Conservation (phyloP, 2,797 vertebrate species). For the Coendou prehensilis region DNA sequence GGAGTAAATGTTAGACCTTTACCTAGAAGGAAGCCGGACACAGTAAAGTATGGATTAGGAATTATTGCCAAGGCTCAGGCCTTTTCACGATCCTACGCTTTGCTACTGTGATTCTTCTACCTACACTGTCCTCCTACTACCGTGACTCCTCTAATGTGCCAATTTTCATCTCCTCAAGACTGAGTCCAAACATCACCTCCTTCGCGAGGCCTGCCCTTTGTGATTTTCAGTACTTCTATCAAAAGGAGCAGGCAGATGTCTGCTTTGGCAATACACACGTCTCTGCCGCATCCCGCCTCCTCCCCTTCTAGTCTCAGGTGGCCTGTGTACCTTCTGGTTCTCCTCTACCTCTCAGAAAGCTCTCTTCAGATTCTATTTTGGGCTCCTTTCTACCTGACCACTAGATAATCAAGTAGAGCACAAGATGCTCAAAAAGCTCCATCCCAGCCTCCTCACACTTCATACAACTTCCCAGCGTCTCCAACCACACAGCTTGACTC, state of each 20-base stretch:
- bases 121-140: background rate
- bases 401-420: background rate
- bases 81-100: background rate
- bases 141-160: background rate
- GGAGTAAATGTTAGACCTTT: background rate
- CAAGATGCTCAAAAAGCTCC: background rate
- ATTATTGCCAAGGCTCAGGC: background rate
- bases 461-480: background rate
- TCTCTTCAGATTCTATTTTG: background rate
- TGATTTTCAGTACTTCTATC: background rate
- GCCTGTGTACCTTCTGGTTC: background rate
- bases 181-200: background rate
- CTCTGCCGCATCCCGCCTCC: background rate
- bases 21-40: conserved; percentile 6
- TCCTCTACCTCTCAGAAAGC: background rate
- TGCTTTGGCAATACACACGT: background rate
- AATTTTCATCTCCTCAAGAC: background rate
- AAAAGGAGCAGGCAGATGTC: background rate
- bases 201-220: background rate
- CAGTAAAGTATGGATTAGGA: background rate
- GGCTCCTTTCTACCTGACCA: background rate
- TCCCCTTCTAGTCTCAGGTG: background rate
- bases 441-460: background rate
- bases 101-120: background rate
- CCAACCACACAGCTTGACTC: background rate